phyloP scores from a whole-genome alignment of 2,888 invertebrate genomes.

The Strigamia transsilvanica region DNA sequence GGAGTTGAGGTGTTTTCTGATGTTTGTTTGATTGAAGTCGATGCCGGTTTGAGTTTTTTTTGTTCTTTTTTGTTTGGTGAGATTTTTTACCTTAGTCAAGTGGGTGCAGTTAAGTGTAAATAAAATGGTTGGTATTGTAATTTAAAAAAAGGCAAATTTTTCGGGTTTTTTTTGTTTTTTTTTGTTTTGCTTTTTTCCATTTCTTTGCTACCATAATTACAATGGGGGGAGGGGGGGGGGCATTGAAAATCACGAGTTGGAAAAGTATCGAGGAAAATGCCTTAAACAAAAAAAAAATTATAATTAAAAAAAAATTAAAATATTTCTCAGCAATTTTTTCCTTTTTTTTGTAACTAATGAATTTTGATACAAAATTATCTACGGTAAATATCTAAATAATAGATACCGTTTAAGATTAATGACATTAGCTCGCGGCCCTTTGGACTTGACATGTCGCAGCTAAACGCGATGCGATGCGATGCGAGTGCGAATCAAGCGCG shows the following conservation, averaged over 20 bases:
- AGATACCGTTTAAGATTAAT: not conserved
- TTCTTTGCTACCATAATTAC: constrained; percentile 1
- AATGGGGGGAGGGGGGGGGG: no score
- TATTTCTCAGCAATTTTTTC: no score
- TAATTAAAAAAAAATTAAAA: no score
- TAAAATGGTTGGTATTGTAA: constrained; percentile 32
- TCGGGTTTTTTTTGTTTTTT: not conserved
- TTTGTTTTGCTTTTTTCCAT: not conserved
- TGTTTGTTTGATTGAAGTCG: constrained; percentile 24
- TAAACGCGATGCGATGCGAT: not conserved
- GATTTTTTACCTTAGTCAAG: constrained; percentile 47
- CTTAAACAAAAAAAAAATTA: not conserved
- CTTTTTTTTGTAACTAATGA: not conserved
- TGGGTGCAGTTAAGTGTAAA: constrained; percentile 44
- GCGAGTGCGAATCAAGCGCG: constrained; percentile 4
- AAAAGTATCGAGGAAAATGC: not conserved
- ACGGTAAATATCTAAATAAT: not conserved
- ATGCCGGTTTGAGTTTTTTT: not conserved
- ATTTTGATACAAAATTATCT: no score
- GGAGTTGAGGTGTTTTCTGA: constrained; percentile 15
- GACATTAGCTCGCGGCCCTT: not conserved
- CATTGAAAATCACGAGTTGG: constrained; percentile 39
- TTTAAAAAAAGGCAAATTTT: constrained; percentile 38
- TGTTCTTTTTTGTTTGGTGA: not conserved
- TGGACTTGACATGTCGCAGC: constrained; percentile 16